These are phyloP conservation scores for Microtus montanus DNA, from an alignment of 2,113 vertebrate species.

Conservation along the genomic window DNA sequence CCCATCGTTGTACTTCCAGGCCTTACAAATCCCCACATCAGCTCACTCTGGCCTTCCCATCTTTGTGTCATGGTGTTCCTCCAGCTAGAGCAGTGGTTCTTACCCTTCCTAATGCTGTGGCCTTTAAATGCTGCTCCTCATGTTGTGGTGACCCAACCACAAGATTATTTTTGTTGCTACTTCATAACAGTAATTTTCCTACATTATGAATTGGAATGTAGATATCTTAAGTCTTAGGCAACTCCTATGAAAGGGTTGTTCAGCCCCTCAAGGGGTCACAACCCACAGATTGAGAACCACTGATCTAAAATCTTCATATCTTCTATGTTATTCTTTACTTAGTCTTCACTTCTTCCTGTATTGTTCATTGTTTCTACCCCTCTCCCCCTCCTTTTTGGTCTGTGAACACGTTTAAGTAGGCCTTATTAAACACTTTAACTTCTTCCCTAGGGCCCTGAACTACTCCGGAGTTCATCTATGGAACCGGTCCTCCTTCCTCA, in stretches of 20 bases:
- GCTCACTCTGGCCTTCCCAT: neutral
- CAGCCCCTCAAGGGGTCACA: neutral
- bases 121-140: neutral
- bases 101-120: too few relatives aligned
- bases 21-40: too few relatives aligned
- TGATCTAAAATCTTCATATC: neutral
- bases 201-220: neutral
- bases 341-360: neutral
- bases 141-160: neutral
- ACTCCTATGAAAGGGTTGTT: neutral
- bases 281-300: neutral
- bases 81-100: neutral
- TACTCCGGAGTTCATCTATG: neutral
- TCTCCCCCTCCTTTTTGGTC: neutral
- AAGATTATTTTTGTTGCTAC: neutral
- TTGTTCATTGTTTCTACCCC: neutral
- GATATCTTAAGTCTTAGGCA: neutral
- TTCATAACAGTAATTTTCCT: neutral
- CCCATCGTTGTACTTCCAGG: neutral
- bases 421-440: neutral
- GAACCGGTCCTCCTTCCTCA: neutral
- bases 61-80: neutral
- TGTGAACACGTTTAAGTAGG: neutral
- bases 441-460: neutral
- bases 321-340: neutral